Evolutionary conservation across 2,797 vertebrate genomes (phyloP), one percentile per base, ranked within the genome.

Genomic region (Alca torda): DNA sequence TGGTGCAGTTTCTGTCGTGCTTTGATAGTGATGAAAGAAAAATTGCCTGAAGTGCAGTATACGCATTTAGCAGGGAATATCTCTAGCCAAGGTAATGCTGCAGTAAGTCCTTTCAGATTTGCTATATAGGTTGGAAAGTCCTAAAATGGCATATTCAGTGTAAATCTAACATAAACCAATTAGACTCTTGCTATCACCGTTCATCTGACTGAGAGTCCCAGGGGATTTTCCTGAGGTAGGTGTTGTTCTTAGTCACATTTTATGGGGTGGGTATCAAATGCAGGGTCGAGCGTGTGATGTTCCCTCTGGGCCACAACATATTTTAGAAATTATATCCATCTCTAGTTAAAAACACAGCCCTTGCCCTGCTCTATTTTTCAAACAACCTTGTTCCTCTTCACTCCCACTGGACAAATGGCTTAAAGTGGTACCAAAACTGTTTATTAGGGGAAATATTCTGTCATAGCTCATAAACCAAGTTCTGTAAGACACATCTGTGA

Each of bases 211-310:
- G 46, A 89, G n/a, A 87, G 82, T 59, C 19, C 15, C 64, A 72
- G 31, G 11, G 16, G 43, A 41, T 53, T 80, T 87, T 83, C 41
- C 41, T 53, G 45, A 79, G 43, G n/a, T 15, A 50, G 16, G 1
- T 73, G 11, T 21, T 74, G 25, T 20, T 89, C 46, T 72, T 89
- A 73, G 16, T 53, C 24, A 28, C 3, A 2, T 70, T 92, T 85
- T 54, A 39, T 54, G 30, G 7, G 10, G 18, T 48, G 33, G 5
- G 12, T 89, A 68, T 67, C 31, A 83, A 91, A 80, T 41, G 10
- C 51, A 77, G n/a, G 31, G 50, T 37, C 0, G 1, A 74, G 12
- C 16, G 17, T 56, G 13, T 4, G 4, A 20, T 16, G 1, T 21
- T 85, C 13, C 14, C 20, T 46, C 56, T 88, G n/a, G 17, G 25